Evolutionary conservation across 1,140 invertebrate genomes (phyloP).

Genomic region (Aricia agestis): DNA sequence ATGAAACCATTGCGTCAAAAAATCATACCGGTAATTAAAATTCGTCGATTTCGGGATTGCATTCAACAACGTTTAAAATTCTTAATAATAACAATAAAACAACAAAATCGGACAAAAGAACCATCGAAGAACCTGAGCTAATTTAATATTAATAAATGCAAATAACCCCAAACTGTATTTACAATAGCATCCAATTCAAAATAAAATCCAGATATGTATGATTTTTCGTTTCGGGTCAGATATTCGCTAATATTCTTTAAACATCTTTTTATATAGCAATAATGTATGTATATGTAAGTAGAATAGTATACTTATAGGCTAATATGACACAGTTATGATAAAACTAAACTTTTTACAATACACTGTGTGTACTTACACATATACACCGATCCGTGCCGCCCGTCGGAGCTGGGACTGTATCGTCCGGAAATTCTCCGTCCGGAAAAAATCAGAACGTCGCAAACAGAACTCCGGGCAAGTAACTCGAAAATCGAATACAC

Average conservation of each 20-base stretch:
- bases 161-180: constrained; percentile 61
- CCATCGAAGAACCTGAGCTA: constrained; percentile 64
- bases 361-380: constrained; percentile 59
- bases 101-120: constrained; percentile 71
- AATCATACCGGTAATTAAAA: constrained; percentile 21
- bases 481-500: too few species aligned
- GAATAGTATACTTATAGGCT: constrained; percentile 69
- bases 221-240: constrained; percentile 19
- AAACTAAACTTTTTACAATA: constrained; percentile 67
- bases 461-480: too few species aligned
- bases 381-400: constrained; percentile 39
- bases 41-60: constrained; percentile 56
- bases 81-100: constrained; percentile 75
- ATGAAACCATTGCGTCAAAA: constrained; percentile 50
- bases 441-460: too few species aligned
- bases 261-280: constrained; percentile 66
- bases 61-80: constrained; percentile 72
- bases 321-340: constrained; percentile 74
- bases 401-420: constrained; percentile 32
- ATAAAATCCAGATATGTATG: constrained; percentile 35
- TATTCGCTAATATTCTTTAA: constrained; percentile 65
- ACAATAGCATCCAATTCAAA: constrained; percentile 39
- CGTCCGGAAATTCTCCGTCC: too few species aligned
- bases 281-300: constrained; percentile 66
- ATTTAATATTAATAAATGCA: constrained; percentile 68